Evolutionary conservation across 2,888 invertebrate genomes (phyloP).

Genomic region (Clitarchus hookeri): DNA sequence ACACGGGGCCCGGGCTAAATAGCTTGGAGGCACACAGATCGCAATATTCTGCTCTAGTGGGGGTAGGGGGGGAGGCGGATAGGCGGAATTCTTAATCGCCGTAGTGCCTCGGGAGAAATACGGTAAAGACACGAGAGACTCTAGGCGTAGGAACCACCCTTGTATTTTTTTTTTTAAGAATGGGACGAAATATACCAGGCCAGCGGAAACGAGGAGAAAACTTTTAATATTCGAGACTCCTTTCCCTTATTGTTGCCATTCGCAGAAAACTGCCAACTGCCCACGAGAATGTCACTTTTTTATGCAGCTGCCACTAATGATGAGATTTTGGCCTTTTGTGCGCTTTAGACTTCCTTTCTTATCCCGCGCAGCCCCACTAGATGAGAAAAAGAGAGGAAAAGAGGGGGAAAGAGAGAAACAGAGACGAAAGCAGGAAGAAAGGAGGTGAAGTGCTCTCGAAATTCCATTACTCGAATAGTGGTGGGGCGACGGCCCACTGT

Average conservation of each 20-base stretch:
- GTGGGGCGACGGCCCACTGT: neutral
- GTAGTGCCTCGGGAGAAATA: neutral
- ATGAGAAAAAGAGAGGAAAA: neutral
- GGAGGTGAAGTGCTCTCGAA: slow-evolving; percentile 16
- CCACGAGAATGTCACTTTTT: slow-evolving; percentile 11
- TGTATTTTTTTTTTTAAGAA: neutral
- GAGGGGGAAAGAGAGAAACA: neutral
- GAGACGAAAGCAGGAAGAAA: neutral
- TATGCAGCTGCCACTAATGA: slow-evolving; percentile 25
- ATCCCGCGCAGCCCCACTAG: neutral
- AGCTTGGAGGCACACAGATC: neutral
- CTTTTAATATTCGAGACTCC: slow-evolving; percentile 24
- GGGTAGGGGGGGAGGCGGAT: neutral
- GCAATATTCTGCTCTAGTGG: neutral
- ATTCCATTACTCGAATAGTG: slow-evolving; percentile 26
- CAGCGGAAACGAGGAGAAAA: slow-evolving; percentile 17
- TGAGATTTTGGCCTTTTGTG: slow-evolving; percentile 4
- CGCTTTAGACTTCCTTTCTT: neutral
- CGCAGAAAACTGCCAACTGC: neutral
- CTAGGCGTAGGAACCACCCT: neutral
- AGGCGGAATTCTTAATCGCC: neutral
- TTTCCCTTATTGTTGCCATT: neutral
- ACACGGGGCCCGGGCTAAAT: neutral
- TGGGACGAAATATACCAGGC: slow-evolving; percentile 10
- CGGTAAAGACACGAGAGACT: neutral